Base-by-base conservation (phyloP, 2,888 invertebrate genomes). In the Drosophila siamana region DNA sequence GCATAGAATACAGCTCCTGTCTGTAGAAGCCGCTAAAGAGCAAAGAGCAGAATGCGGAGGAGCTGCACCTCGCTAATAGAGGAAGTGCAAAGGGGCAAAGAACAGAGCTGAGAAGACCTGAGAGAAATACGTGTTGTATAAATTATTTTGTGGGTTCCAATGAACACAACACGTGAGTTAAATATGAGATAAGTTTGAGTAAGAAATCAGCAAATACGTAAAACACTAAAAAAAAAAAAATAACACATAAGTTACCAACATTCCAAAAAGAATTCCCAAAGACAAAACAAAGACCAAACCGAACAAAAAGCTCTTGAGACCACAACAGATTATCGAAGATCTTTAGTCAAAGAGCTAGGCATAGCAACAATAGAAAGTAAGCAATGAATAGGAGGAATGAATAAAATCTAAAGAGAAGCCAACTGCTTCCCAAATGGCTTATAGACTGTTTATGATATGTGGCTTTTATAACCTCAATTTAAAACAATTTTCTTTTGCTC, bases 401-500 rank as follows among this genome's bases (percentile, higher is more conserved):
- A 19, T 15, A 13, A 8, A 22, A 22, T 28, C 11, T 19, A n/a
- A 36, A 30, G n/a, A 51, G 22, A 48, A 33, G 13, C 38, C 26
- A 24, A 11, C 40, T 19, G 38, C 15, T 19, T 1, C 28, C 28
- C 26, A 57, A 19, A 26, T 13, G 43, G 44, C 15, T 46, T 1
- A 36, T 36, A 46, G 24, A 13, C 4, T 38, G 5, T 26, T 11
- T 54, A 8, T 19, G 13, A 26, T 13, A 38, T 48, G 47, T 33
- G 24, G 36, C 62, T 48, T 15, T 71, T 64, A 55, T 61, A 61
- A 61, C 48, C 68, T 36, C 19, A 60, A 86, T 88, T 69, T 82
- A 82, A 83, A 86, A 83, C 54, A 83, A 79, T 83, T 85, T 81
- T 57, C 68, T 54, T 48, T n/a, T 59, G 11, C 28, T 78, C 60